Evolutionary conservation across 2,113 vertebrate genomes (phyloP).

Genomic region (Upupa epops): DNA sequence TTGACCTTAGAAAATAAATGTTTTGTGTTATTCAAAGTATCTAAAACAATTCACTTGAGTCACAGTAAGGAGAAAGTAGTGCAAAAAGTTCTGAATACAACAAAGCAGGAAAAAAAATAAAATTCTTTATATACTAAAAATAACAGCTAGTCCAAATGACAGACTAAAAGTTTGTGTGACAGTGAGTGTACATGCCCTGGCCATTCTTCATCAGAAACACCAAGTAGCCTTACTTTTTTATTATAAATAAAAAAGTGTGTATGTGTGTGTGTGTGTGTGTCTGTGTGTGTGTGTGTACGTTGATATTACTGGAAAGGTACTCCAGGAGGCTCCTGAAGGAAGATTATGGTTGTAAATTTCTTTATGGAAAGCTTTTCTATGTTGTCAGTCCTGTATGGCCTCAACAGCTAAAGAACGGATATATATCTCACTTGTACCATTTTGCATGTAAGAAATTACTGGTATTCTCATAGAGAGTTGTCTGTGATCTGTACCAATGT

Average conservation of each 20-base stretch:
- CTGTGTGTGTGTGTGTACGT: neutral
- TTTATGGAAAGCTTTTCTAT: neutral
- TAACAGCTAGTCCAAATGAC: neutral
- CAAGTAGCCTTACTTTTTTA: neutral
- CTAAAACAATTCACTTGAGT: neutral
- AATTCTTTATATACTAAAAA: neutral
- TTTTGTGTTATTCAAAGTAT: neutral
- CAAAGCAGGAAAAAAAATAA: neutral
- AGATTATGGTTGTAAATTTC: neutral
- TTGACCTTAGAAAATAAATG: neutral
- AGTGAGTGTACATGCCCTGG: neutral
- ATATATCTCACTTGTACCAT: neutral
- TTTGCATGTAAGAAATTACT: neutral
- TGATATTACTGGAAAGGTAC: neutral
- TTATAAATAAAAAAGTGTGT: no score
- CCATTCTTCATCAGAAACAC: neutral
- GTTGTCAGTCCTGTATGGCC: rapidly evolving
- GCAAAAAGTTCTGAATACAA: neutral
- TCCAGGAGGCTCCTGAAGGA: neutral
- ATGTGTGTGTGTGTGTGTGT: no score
- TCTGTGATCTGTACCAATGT: neutral
- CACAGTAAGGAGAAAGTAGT: rapidly evolving
- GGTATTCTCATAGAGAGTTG: neutral
- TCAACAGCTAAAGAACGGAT: neutral
- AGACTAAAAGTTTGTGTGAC: neutral